These are phyloP conservation scores for Nymphalis polychloros DNA, from an alignment of 2,888 invertebrate species.

Conservation along the genomic window DNA sequence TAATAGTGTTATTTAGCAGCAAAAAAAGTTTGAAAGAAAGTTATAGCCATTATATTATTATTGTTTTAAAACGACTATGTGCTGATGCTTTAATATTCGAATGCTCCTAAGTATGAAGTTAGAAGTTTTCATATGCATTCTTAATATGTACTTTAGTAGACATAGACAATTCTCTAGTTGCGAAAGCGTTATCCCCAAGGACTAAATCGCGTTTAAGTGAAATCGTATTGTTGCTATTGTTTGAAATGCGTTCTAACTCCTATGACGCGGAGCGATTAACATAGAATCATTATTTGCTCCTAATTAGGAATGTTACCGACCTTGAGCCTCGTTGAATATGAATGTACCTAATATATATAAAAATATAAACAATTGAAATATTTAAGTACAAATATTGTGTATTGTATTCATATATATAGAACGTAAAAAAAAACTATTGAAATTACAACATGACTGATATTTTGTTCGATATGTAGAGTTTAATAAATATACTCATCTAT, in stretches of 20 bases:
- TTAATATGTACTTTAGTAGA: conserved; percentile 4
- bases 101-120: not conserved
- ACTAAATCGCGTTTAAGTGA: conserved; percentile 24
- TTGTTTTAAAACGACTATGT: too few species aligned
- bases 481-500: too few species aligned
- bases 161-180: conserved; percentile 26
- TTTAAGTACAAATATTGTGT: not conserved
- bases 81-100: not conserved
- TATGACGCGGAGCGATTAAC: conserved; percentile 48
- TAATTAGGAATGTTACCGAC: conserved; percentile 56
- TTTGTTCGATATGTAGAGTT: too few species aligned
- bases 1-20: too few species aligned
- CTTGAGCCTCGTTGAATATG: conserved; percentile 48
- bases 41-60: too few species aligned
- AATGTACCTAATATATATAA: conserved; percentile 9
- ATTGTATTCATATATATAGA: too few species aligned
- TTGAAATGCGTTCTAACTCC: conserved; percentile 20
- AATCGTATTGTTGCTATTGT: conserved; percentile 33
- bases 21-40: too few species aligned
- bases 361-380: not conserved
- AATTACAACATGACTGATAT: too few species aligned
- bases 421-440: too few species aligned
- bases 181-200: conserved; percentile 29
- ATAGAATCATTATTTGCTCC: conserved; percentile 60
- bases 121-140: not conserved